phyloP scores from a whole-genome alignment of 2,888 invertebrate species.

The Pandemis corylana region DNA sequence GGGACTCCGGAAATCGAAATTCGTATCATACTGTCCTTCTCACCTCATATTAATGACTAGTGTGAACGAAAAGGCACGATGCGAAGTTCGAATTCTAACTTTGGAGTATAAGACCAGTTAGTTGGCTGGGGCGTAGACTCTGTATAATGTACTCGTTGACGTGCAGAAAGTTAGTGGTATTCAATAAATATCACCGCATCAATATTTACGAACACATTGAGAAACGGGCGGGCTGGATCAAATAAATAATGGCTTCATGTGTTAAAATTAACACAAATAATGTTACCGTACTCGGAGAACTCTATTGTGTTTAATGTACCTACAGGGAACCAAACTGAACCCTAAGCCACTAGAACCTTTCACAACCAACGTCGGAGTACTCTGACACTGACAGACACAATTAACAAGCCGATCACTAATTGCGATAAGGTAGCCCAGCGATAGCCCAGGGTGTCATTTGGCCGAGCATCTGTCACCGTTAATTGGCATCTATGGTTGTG shows the following conservation, averaged over 20 bases:
- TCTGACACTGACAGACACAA: no score
- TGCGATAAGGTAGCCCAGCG: no score
- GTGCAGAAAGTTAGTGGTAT: neutral
- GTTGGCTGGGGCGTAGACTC: neutral
- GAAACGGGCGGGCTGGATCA: neutral
- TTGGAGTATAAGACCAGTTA: neutral
- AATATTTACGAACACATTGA: neutral
- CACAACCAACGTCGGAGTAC: no score
- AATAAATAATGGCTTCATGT: neutral
- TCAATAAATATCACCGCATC: neutral
- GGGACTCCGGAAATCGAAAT: no score
- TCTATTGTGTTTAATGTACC: neutral
- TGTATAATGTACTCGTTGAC: conserved; percentile 7
- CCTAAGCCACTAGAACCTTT: no score
- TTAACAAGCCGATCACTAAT: no score
- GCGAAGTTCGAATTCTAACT: no score
- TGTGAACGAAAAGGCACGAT: no score
- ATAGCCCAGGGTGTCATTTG: no score
- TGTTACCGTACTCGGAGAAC: neutral
- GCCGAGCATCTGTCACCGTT: neutral
- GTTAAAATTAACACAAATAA: neutral
- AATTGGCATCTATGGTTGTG: neutral
- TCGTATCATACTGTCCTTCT: no score
- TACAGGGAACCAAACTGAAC: no score
- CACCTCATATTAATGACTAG: no score